Percentiles rank a stretch among this genome's conserved stretches.
phyloP scores from a whole-genome alignment of 2,888 invertebrate species.

The Venusia cambrica region DNA sequence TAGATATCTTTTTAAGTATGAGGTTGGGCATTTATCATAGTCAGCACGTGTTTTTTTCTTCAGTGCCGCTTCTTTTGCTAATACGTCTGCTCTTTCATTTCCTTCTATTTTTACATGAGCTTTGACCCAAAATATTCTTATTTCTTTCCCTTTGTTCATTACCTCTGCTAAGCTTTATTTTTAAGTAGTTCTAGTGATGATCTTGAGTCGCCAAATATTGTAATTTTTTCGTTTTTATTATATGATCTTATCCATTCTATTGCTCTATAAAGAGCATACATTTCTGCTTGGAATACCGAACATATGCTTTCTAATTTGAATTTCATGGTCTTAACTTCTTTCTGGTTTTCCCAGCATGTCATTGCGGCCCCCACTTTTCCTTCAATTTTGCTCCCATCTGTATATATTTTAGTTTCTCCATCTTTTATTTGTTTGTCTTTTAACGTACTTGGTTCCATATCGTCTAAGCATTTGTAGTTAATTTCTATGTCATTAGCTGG shows the following conservation, averaged over 20 bases:
- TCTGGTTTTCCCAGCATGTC: too few species aligned
- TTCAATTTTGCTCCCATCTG: conserved; percentile 9
- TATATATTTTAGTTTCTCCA: too few species aligned
- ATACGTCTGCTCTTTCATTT: conserved; percentile 1
- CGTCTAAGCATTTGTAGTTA: too few species aligned
- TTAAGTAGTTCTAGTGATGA: neutral
- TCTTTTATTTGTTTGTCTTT: too few species aligned
- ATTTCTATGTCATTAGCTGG: too few species aligned
- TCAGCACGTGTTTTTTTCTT: neutral
- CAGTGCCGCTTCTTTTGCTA: neutral
- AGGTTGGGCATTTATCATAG: conserved; percentile 1
- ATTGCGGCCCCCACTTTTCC: neutral
- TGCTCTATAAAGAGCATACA: conserved; percentile 6
- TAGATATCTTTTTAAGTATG: conserved; percentile 3
- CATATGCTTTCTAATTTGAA: conserved; percentile 1
- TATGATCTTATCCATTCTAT: neutral
- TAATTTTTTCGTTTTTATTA: neutral
- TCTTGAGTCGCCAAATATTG: neutral
- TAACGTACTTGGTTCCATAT: too few species aligned
- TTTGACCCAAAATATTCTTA: neutral
- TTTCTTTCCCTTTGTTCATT: neutral
- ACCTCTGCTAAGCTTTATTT: neutral
- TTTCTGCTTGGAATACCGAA: conserved; percentile 10
- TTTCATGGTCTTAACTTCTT: conserved; percentile 1
- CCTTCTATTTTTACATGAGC: conserved; percentile 1